Conservation (phyloP, 1,140 invertebrate genomes). For the Apis florea region DNA sequence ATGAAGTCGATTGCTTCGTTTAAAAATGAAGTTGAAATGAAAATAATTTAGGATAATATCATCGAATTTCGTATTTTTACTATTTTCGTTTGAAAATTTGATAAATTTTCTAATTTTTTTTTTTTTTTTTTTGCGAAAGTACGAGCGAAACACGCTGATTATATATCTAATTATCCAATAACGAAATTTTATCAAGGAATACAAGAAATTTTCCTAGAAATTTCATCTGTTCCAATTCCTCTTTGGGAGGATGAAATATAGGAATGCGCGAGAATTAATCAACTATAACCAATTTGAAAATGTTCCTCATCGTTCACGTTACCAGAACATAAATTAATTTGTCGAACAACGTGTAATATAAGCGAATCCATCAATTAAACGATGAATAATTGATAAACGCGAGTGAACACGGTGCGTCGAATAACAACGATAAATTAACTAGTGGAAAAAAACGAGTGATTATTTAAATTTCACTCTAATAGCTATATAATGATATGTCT, state of each 20-base stretch:
- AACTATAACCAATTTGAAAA: neutral
- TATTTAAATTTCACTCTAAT: constrained; percentile 5
- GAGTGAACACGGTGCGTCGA: too few relatives aligned
- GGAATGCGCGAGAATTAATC: neutral
- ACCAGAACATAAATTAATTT: neutral
- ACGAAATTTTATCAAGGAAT: neutral
- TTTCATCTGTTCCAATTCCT: too few relatives aligned
- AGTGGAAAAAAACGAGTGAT: too few relatives aligned
- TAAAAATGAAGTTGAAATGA: too few relatives aligned
- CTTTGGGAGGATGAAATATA: neutral
- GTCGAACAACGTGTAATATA: neutral
- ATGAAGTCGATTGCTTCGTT: too few relatives aligned
- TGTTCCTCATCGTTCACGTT: neutral
- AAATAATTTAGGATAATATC: too few relatives aligned
- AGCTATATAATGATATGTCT: neutral
- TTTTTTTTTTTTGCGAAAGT: too few relatives aligned
- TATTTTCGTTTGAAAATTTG: too few relatives aligned
- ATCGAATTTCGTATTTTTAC: too few relatives aligned
- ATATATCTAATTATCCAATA: neutral
- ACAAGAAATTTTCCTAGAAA: neutral
- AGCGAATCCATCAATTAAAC: constrained; percentile 8
- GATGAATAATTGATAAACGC: neutral
- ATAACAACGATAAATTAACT: too few relatives aligned
- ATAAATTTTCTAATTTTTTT: too few relatives aligned
- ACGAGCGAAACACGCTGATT: neutral